Evolutionary conservation across 2,797 vertebrate species (phyloP), one percentile per base, ranked within the genome.

Genomic region (Falco concolor): DNA sequence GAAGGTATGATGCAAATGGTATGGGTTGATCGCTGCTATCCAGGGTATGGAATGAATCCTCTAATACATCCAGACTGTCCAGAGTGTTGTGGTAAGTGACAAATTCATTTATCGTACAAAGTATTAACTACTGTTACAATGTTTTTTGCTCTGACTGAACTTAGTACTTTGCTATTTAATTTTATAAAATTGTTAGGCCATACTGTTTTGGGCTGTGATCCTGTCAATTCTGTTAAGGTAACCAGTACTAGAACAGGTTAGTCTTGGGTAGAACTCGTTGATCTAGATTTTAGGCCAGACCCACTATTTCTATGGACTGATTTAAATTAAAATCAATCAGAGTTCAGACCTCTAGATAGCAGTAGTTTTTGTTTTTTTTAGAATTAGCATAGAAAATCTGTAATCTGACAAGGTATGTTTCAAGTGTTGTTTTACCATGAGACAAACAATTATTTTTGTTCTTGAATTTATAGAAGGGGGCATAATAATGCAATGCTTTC

Each of bases 1-100:
- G 97, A 97, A 78, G 96, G 94, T 28, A 97, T 93, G 65, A 95
- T 97, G 36, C 92, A 96, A 18, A 97, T 92, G 76, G 90, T 97
- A 27, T 82, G 81, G 97, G 54, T 96, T 83, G 84, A 96, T 70
- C 84, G 49, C 83, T 98, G 95, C 93, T 86, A 12, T 54, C 95
- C 97, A 24, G 96, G 96, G 14, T 96, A 97, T 63, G 97, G 97
- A 79, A 97, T 97, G 6, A 95, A 96, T 82, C 6, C n/a, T 64
- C 13, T 86, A 45, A 78, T 80, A 84, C 96, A 98, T 72, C 94
- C 97, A 42, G 72, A 68, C 28, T 98, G 97, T 52, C 95, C 97
- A 22, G 84, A 96, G n/a, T 97, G 94, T 90, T 97, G 96, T 75
- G 96, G 96, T 97, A 97, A 56, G 95, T 91, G 44, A 28, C 28